Conservation (phyloP, 1,140 invertebrate species). For the Campoletis sonorensis region DNA sequence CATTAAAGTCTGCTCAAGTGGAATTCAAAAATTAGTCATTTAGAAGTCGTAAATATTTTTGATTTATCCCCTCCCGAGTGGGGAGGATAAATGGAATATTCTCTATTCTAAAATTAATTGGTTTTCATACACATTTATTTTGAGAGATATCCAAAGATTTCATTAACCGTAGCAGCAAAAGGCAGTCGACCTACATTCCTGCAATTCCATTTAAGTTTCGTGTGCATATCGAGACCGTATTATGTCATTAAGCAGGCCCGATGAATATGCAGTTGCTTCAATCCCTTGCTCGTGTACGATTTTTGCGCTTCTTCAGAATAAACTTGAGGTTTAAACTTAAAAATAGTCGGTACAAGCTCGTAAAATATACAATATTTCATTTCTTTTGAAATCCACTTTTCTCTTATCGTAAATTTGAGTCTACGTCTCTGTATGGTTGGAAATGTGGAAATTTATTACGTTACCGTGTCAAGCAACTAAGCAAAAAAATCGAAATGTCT, state of each 20-base stretch:
- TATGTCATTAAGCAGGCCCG: constrained; percentile 14
- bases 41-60: no score
- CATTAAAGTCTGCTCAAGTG: no score
- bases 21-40: no score
- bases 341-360: background rate
- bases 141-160: background rate
- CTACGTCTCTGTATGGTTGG: background rate
- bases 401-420: background rate
- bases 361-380: constrained; percentile 12
- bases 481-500: background rate
- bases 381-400: constrained; percentile 15
- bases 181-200: constrained; percentile 44
- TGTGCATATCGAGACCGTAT: constrained; percentile 25
- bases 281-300: constrained; percentile 5
- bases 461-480: background rate
- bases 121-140: background rate
- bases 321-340: background rate
- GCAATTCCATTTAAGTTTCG: constrained; percentile 13
- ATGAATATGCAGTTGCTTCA: background rate
- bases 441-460: background rate
- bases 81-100: no score
- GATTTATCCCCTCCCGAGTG: no score
- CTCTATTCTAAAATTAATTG: background rate
- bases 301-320: background rate
- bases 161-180: constrained; percentile 27